Conservation (phyloP, 2,113 vertebrate genomes). For the Muntiacus reevesi region DNA sequence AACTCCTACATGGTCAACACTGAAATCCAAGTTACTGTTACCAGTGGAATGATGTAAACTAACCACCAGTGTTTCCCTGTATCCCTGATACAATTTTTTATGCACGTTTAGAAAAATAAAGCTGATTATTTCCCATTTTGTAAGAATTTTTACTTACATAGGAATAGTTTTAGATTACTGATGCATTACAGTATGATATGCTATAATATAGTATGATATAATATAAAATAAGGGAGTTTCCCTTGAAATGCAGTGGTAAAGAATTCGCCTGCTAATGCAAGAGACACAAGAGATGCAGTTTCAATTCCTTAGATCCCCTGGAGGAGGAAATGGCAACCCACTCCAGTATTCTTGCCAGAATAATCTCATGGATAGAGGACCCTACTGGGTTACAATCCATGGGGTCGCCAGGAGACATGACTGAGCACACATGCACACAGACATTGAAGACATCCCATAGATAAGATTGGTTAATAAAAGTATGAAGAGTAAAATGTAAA, state of each 20-base stretch:
- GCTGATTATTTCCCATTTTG: not conserved
- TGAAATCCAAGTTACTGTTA: not conserved
- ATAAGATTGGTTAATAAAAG: not conserved
- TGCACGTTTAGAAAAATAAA: not conserved
- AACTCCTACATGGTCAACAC: not conserved
- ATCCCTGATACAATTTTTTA: not conserved
- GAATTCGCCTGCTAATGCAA: not conserved
- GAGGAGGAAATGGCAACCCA: not conserved
- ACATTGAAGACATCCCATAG: not conserved
- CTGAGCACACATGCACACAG: not conserved
- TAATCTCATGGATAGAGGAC: not conserved
- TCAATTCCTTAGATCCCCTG: not conserved
- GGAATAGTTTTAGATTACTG: not conserved
- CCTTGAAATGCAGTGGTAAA: not conserved
- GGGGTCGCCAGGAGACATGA: rapidly evolving
- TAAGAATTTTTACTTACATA: not conserved
- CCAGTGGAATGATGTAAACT: too few species aligned
- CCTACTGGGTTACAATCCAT: not conserved
- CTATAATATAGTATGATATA: not conserved
- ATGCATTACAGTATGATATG: not conserved
- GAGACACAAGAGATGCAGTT: not conserved
- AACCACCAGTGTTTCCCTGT: not conserved
- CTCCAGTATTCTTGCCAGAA: not conserved
- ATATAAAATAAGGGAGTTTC: not conserved
- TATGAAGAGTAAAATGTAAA: not conserved